A percentile compares a stretch with the other conserved stretches of the same genome.
Evolutionary conservation across 1,140 invertebrate genomes (phyloP).

Genomic region (Notospermus geniculatus): DNA sequence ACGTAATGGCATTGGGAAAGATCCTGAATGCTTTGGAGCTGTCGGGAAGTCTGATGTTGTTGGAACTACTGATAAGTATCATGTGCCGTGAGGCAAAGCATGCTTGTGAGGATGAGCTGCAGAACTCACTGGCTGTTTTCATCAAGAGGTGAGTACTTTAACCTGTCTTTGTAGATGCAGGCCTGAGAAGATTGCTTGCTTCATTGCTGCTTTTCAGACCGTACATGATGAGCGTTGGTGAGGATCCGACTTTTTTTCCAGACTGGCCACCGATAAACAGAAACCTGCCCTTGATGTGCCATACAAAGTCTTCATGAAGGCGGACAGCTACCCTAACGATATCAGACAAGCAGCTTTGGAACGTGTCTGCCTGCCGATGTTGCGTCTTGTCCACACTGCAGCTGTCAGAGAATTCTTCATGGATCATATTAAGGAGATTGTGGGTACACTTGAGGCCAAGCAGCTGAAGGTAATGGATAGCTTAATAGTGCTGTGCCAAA

Average conservation of each 20-base stretch:
- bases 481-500: too few relatives aligned
- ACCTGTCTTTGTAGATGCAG: too few relatives aligned
- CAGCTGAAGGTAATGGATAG: slow-evolving; percentile 30
- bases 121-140: slow-evolving; percentile 42
- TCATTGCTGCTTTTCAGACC: too few relatives aligned
- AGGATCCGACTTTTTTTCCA: too few relatives aligned
- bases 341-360: slow-evolving; percentile 43
- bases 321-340: slow-evolving; percentile 28
- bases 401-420: slow-evolving; percentile 47
- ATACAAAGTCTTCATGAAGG: slow-evolving; percentile 40
- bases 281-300: slow-evolving; percentile 42
- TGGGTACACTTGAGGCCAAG: slow-evolving; percentile 38
- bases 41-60: slow-evolving; percentile 49
- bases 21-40: slow-evolving; percentile 49
- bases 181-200: slow-evolving; percentile 13
- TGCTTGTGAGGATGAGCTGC: slow-evolving; percentile 47
- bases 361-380: slow-evolving; percentile 44
- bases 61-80: slow-evolving; percentile 51
- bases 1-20: slow-evolving; percentile 46
- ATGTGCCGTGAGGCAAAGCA: slow-evolving; percentile 53
- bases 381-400: slow-evolving; percentile 32
- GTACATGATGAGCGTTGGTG: too few relatives aligned
- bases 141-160: slow-evolving; percentile 36
- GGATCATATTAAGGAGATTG: slow-evolving; percentile 45
- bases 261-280: slow-evolving; percentile 42